These are phyloP conservation scores for Chelidonichthys spinosus DNA, from an alignment of 2,797 vertebrate genomes.

Conservation along the genomic window DNA sequence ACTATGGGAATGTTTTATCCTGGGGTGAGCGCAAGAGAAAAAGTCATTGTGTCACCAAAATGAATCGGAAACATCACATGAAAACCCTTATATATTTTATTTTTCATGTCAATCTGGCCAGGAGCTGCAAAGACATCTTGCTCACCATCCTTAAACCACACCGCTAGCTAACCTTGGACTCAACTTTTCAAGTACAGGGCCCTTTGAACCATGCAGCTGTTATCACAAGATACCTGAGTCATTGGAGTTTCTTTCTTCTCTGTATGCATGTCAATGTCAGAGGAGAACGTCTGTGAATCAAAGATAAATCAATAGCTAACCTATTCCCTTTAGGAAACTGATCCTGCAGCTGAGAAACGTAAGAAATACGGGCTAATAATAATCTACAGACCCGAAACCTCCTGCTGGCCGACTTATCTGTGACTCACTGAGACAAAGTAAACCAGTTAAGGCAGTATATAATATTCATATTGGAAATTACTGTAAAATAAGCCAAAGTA, in stretches of 20 bases:
- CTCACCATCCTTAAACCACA: not conserved
- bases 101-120: not conserved
- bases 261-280: constrained; percentile 60
- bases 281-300: constrained; percentile 26
- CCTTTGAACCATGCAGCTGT: constrained; percentile 16
- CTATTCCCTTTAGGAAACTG: constrained; percentile 60
- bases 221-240: constrained; percentile 35
- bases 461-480: not conserved
- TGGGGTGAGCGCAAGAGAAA: not conserved
- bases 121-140: not conserved
- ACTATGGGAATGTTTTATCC: not conserved
- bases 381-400: constrained; percentile 45
- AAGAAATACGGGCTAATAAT: constrained; percentile 65
- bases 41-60: not conserved
- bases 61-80: not conserved
- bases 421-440: constrained; percentile 19
- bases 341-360: constrained; percentile 52
- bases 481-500: not conserved
- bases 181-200: constrained; percentile 3
- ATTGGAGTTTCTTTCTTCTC: constrained; percentile 34
- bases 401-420: constrained; percentile 5
- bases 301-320: constrained; percentile 65
- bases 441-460: not conserved
- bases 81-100: not conserved
- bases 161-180: constrained; percentile 8